phyloP scores from a whole-genome alignment of 2,888 invertebrate species.

The Brassicogethes aeneus region DNA sequence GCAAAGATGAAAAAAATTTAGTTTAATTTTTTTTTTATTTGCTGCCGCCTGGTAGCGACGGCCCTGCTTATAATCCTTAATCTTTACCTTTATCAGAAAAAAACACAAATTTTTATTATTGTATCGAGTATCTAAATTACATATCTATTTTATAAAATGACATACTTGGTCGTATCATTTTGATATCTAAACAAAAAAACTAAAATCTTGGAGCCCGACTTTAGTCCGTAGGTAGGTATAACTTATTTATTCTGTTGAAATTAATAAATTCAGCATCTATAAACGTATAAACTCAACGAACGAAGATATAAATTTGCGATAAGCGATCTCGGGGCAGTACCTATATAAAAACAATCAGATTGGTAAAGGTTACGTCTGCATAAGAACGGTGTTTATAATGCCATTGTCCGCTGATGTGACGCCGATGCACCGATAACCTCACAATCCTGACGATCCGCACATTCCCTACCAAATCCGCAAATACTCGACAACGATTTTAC shows the following conservation, averaged over 20 bases:
- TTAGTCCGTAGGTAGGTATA: no score
- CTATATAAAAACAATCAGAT: conserved; percentile 23
- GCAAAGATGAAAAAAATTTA: no score
- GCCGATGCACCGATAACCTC: conserved; percentile 29
- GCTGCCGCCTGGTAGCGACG: no score
- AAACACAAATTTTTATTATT: no score
- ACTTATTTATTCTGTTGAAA: conserved; percentile 1
- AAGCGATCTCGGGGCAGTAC: conserved; percentile 11
- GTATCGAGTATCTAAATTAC: no score
- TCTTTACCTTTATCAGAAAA: no score
- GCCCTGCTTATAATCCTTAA: no score
- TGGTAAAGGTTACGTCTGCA: conserved; percentile 22
- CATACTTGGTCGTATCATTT: no score
- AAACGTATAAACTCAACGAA: background rate
- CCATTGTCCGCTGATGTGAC: conserved; percentile 31
- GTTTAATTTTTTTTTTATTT: no score
- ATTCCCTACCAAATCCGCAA: conserved; percentile 12
- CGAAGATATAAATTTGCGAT: conserved; percentile 3
- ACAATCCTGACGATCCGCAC: conserved; percentile 23
- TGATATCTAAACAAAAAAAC: no score
- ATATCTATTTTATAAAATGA: no score
- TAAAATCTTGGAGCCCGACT: no score
- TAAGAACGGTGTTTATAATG: conserved; percentile 27
- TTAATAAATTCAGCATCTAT: background rate
- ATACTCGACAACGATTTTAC: conserved; percentile 3